Conservation (phyloP, 37 sponge, comb jelly and placozoan genomes). For the Halichondria panicea region DNA sequence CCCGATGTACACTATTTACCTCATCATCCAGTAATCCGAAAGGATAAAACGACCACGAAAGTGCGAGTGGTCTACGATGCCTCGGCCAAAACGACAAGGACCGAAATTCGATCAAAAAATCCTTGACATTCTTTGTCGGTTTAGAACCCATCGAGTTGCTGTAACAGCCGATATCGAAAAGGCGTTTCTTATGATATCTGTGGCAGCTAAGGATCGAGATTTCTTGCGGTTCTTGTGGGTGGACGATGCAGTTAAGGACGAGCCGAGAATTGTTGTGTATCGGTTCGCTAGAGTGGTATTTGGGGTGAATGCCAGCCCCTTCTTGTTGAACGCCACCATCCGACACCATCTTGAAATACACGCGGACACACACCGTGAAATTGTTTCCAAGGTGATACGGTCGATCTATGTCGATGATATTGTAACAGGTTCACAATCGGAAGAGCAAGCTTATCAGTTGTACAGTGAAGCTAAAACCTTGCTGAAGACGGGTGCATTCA, state of each 20-base stretch:
- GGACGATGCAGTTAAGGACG: conserved; percentile 12
- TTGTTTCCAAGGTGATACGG: conserved; percentile 10
- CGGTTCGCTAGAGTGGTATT: conserved; percentile 26
- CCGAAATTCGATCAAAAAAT: conserved; percentile 39
- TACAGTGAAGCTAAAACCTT: conserved; percentile 12
- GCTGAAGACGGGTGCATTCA: conserved; percentile 27
- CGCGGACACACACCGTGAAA: background rate
- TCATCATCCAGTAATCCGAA: conserved; percentile 28
- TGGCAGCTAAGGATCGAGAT: conserved; percentile 19
- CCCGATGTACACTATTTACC: conserved; percentile 18
- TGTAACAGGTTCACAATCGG: conserved; percentile 10
- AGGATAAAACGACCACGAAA: conserved; percentile 34
- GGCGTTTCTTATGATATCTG: conserved; percentile 36
- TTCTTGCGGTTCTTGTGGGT: conserved; percentile 39
- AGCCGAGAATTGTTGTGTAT: background rate
- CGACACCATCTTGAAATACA: conserved; percentile 15
- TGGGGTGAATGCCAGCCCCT: conserved; percentile 19
- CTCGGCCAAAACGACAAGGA: background rate
- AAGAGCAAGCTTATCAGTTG: conserved; percentile 33
- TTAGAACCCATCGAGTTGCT: conserved; percentile 18
- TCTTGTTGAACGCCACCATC: conserved; percentile 34
- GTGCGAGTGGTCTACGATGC: conserved; percentile 29
- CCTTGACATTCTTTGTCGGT: conserved; percentile 21
- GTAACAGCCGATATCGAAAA: conserved; percentile 34
- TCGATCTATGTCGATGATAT: conserved; percentile 38